Percentiles rank a stretch among this genome's conserved stretches.
Conservation (phyloP, 2,797 vertebrate genomes). For the Morus bassanus region DNA sequence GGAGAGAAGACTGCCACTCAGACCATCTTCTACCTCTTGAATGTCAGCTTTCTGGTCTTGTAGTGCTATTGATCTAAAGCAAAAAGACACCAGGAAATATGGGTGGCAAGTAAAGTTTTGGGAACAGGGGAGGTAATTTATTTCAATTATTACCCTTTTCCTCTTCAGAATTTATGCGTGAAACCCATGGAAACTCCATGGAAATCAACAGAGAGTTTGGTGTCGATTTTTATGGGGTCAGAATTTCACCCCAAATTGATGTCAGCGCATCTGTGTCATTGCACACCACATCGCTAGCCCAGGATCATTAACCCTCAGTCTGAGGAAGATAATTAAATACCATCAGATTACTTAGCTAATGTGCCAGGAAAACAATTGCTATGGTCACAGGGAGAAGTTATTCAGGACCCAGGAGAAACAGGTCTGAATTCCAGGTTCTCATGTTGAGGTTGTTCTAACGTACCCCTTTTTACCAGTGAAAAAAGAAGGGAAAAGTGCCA, state of each 20-base stretch:
- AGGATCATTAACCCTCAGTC: background rate
- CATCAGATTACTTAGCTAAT: background rate
- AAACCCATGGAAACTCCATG: background rate
- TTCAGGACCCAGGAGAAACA: background rate
- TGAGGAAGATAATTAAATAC: background rate
- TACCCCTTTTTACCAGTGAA: background rate
- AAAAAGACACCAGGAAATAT: background rate
- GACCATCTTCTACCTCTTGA: background rate
- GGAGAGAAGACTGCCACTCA: background rate
- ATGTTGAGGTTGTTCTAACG: background rate
- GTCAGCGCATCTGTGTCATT: background rate
- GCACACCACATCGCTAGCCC: accelerated
- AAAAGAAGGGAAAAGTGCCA: background rate
- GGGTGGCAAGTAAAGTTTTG: background rate
- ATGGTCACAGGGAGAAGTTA: background rate
- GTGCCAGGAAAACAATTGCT: background rate
- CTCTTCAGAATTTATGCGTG: background rate
- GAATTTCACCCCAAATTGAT: background rate
- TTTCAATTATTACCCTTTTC: background rate
- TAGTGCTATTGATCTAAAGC: background rate
- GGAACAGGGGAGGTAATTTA: background rate
- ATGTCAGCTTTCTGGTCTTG: background rate
- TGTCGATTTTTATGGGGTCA: background rate
- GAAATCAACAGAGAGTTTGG: background rate
- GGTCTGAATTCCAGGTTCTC: background rate